Base-by-base conservation (phyloP, 1,140 invertebrate species). In the Danaus plexippus region DNA sequence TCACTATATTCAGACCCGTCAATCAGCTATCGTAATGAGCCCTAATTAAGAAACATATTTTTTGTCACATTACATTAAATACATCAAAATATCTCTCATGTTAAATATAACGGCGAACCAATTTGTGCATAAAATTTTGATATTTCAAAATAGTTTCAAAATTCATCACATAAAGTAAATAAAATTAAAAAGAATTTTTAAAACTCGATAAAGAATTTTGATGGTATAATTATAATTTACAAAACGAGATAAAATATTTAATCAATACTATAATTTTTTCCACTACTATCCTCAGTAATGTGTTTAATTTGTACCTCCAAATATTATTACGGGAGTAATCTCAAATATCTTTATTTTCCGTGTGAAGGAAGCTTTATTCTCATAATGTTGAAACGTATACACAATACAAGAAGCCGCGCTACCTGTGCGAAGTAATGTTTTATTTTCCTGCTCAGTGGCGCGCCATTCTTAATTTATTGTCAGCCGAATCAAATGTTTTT, bases 401-500 rank as follows among this genome's bases (percentile, higher is more conserved):
- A 22, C 22, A 32, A 32, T 32, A 32, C 22, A 32, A 32, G 22
- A 32, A 32, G 22, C 22, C 43, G 40, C 47, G 22, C 54, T 57
- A 55, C 44, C 50, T 57, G 50, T 41, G 40, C 43, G 43, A 57
- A 49, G 50, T 54, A 59, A 62, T 62, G 52, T 56, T 68, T 73
- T 73, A 79, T 79, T 79, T 77, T 79, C 76, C 74, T 77, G 76
- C 63, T 79, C 74, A 79, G 32, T 79, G 76, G 64, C 57, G 66
- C 56, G 73, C 67, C 74, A 70, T 54, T 67, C 54, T 61, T 59
- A 59, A 73, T 79, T 71, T 71, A 71, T 71, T 67, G 59, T 64
- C 53, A 57, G 49, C 11, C 54, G 52, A 66, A 63, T 59, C 52
- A 61, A 60, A 47, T 61, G 40, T 62, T 58, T 59, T 62, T 59